A percentile compares a stretch with the other conserved stretches of the same genome.
Evolutionary conservation across 2,888 invertebrate species (phyloP).

Genomic region (Fragum whitleyi): DNA sequence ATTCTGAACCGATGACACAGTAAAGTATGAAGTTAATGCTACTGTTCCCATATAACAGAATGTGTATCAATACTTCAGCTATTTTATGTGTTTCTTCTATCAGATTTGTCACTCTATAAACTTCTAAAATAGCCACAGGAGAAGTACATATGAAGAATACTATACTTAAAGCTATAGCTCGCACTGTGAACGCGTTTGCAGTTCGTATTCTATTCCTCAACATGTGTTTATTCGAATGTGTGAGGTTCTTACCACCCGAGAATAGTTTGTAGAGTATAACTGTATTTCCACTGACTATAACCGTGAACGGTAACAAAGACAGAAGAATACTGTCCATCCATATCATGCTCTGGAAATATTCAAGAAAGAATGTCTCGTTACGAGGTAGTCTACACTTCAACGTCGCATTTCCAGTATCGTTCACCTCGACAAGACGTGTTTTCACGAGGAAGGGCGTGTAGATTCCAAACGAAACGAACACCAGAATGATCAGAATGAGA

Average conservation of each 20-base stretch:
- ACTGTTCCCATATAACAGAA: constrained; percentile 55
- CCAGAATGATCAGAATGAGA: constrained; percentile 22
- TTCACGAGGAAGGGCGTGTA: constrained; percentile 46
- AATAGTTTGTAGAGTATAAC: constrained; percentile 51
- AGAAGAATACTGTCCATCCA: constrained; percentile 52
- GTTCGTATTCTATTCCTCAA: constrained; percentile 33
- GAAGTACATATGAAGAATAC: constrained; percentile 43
- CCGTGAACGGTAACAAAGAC: constrained; percentile 47
- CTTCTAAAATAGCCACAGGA: constrained; percentile 45
- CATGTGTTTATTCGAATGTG: constrained; percentile 14
- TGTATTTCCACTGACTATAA: constrained; percentile 48
- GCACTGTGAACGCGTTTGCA: constrained; percentile 56
- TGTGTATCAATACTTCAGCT: constrained; percentile 39
- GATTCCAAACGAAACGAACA: constrained; percentile 26
- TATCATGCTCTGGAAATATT: constrained; percentile 44
- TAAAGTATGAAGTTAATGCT: constrained; percentile 55
- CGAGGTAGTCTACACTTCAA: constrained; percentile 22
- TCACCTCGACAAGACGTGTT: background rate
- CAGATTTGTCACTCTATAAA: constrained; percentile 22
- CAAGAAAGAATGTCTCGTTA: constrained; percentile 28
- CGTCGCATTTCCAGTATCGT: background rate
- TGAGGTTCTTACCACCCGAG: constrained; percentile 27
- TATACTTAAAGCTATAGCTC: constrained; percentile 56
- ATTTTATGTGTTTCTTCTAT: background rate
- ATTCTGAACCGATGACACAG: constrained; percentile 56